Conservation (phyloP, 2,797 vertebrate species). For the Apogon hyalosoma region DNA sequence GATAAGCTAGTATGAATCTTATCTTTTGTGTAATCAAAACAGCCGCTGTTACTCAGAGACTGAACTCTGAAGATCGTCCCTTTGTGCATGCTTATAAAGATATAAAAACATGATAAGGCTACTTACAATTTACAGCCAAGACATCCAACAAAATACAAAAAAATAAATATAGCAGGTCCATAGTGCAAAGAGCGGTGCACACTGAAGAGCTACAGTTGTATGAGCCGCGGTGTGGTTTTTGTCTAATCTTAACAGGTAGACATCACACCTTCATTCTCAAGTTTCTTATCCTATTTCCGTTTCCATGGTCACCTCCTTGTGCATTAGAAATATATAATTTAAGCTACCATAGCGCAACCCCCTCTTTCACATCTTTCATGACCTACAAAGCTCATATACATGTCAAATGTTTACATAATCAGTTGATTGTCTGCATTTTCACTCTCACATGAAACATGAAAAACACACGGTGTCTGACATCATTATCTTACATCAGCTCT, state of each 20-base stretch:
- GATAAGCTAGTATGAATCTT: not conserved
- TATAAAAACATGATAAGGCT: constrained; percentile 17
- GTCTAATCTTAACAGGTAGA: constrained; percentile 64
- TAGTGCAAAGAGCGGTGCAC: constrained; percentile 56
- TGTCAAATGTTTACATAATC: constrained; percentile 27
- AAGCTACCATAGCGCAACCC: constrained; percentile 42
- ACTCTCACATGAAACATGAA: constrained; percentile 19
- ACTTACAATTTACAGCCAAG: constrained; percentile 80
- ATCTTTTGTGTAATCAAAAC: not conserved
- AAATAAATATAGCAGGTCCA: constrained; percentile 72
- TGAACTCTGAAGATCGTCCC: not conserved
- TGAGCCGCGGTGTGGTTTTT: constrained; percentile 39
- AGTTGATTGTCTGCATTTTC: constrained; percentile 6
- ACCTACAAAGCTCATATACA: constrained; percentile 32
- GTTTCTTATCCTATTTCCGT: constrained; percentile 87
- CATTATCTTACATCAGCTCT: not conserved
- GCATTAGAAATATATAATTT: constrained; percentile 80
- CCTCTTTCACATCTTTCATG: constrained; percentile 54
- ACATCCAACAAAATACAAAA: constrained; percentile 72
- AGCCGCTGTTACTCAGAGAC: not conserved
- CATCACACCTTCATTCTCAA: constrained; percentile 79
- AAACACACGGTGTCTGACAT: not conserved
- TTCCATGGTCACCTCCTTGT: constrained; percentile 81
- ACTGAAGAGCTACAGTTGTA: constrained; percentile 18
- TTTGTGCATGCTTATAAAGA: not conserved